These are phyloP conservation scores for Pachyramphus minor DNA, from an alignment of 2,113 vertebrate genomes.

Conservation along the genomic window DNA sequence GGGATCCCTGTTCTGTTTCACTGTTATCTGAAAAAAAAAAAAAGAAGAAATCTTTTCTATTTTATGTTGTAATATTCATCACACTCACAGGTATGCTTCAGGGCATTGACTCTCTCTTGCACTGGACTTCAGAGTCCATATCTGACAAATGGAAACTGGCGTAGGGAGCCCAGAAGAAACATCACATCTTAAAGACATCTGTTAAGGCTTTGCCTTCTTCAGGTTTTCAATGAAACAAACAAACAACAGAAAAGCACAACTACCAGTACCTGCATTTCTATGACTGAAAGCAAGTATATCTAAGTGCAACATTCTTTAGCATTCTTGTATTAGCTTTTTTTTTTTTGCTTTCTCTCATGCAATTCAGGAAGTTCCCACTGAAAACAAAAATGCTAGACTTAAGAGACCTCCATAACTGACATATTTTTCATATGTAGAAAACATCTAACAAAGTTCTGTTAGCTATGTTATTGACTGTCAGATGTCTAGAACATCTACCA, in stretches of 20 bases:
- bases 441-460: background rate
- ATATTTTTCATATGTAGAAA: background rate
- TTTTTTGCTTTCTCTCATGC: too few relatives aligned
- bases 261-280: background rate
- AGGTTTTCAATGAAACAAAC: background rate
- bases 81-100: background rate
- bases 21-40: conserved; percentile 68
- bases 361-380: background rate
- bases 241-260: background rate
- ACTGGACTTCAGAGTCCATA: background rate
- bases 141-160: background rate
- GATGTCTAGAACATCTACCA: background rate
- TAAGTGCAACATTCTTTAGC: background rate
- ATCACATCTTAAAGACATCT: background rate
- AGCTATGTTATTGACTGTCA: background rate
- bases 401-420: background rate
- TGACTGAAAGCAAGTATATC: background rate
- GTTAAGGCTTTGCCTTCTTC: background rate
- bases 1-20: conserved; percentile 58
- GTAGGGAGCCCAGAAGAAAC: background rate
- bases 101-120: background rate
- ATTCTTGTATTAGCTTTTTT: background rate
- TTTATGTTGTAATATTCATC: background rate
- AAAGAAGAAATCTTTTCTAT: background rate
- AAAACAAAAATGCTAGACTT: background rate